Evolutionary conservation across 2,113 vertebrate genomes (phyloP), one percentile per base, ranked within the genome.

Genomic region (Brachyistius frenatus): DNA sequence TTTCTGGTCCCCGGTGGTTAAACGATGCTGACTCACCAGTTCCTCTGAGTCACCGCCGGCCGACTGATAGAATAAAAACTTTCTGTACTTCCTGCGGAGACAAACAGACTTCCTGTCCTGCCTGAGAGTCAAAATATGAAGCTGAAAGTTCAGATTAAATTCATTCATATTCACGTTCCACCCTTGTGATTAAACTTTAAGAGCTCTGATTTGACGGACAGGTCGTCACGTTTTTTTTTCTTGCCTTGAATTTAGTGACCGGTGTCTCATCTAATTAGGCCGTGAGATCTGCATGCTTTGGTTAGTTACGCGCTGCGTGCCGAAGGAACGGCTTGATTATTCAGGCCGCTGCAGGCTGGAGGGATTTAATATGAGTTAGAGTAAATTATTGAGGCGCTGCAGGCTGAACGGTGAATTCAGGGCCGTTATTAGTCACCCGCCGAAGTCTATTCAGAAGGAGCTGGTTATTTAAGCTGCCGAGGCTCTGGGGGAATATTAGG

Each of bases 301-400:
- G 55, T 62, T 78, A 66, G 80, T 73, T 52, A 63, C 47, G 14
- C 31, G 31, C 46, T 47, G 30, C 1, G 4, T 10, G 62, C 39
- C 52, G 73, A 79, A 72, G 65, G 70, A 66, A 54, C 41, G 11
- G 47, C 66, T 70, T 76, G 80, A 89, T 86, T 83, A 87, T 84
- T 75, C 41, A 49, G 23, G 54, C 33, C 6, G 71, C 85, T 78
- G 69, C 37, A 30, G 77, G 82, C 80, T 64, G 65, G 35, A 44
- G 49, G 10, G 83, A 65, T 82, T 77, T 88, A 78, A 81, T 76
- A 76, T 67, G 73, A 83, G 70, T 85, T 76, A 73, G 11, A 60
- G 66, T 86, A 66, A 91, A 87, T 88, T 80, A 88, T 83, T 83
- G 74, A 81, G 81, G 73, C 58, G 73, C 78, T 75, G 58, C 58